Base-by-base conservation (phyloP, 2,797 vertebrate species). In the Bovichtus diacanthus region DNA sequence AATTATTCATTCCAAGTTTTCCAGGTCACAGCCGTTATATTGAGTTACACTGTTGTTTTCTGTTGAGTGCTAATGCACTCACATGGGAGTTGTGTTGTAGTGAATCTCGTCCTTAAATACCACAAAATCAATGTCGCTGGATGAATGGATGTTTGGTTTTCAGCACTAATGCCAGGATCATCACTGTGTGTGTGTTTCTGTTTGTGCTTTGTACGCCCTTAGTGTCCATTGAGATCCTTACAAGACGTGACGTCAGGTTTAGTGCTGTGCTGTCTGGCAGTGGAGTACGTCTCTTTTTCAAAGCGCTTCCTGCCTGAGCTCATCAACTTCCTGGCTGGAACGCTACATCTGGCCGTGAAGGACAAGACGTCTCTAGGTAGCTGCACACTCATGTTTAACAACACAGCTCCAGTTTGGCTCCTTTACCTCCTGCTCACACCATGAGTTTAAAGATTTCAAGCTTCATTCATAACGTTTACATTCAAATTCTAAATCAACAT, bases 221-320 rank as follows among this genome's bases (percentile, higher is more conserved):
- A 99, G 98, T 99, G 98, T 85, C 94, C 94, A 0, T 81, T 99
- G 64, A 90, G 87, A 13, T 94, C 96, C 0, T 83, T 99, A 13
- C 93, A 95, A 60, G 97, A 97, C 1, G 92, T 96, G 23, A 90
- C 95, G 9, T 95, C 96, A 13, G 97, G 97, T 1, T 89, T 99
- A 31, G 94, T 96, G 27, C 81, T 96, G 76, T 97, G 97, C 91
- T 97, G 95, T 80, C 79, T 98, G 79, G 96, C 96, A 0, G 81
- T 98, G 91, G 98, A 99, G 84, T 98, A 96, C 4, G 85, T 98
- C 46, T 95, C 96, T 1, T 88, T 99, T 54, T 98, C 98, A 0
- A 96, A 86, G 93, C 95, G 97, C 86, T 96, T 98, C 81, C 56
- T 97, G 31, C 98, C 98, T 0, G 98, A 99, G 83, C 94, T 99